Evolutionary conservation across 2,113 vertebrate genomes (phyloP).

Genomic region (Tyrannus savana): DNA sequence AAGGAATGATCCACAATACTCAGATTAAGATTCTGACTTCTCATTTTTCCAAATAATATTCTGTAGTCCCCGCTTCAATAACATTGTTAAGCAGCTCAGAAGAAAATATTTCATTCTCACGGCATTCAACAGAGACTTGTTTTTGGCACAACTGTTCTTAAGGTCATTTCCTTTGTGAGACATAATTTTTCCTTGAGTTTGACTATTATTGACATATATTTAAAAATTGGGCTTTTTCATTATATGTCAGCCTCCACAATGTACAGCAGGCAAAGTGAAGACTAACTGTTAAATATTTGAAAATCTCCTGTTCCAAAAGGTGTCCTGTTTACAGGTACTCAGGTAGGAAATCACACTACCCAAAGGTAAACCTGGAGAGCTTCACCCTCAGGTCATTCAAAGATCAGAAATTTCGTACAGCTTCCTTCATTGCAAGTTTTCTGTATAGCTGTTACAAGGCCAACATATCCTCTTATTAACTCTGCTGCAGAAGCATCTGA

Average conservation of each 20-base stretch:
- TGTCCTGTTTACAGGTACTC: not conserved
- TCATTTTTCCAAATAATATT: not conserved
- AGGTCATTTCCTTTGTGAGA: not conserved
- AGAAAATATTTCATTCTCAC: not conserved
- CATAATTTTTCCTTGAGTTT: not conserved
- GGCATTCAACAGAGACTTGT: not conserved
- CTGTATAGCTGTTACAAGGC: not conserved
- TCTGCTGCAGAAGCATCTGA: not conserved
- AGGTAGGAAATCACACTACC: not conserved
- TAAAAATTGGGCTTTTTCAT: fast-evolving
- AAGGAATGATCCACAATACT: not conserved
- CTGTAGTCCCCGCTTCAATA: not conserved
- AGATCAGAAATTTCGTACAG: not conserved
- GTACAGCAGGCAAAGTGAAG: not conserved
- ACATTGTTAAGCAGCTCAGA: not conserved
- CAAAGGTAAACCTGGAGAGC: not conserved
- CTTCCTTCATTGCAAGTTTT: not conserved
- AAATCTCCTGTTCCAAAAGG: not conserved
- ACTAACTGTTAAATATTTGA: not conserved
- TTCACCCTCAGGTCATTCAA: not conserved
- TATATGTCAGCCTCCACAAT: not conserved
- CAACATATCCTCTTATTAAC: not conserved
- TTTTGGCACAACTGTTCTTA: not conserved
- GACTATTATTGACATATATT: not conserved
- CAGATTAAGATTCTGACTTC: not conserved